Evolutionary conservation across 2,888 invertebrate genomes (phyloP).

Genomic region (Cylloceria caligata): DNA sequence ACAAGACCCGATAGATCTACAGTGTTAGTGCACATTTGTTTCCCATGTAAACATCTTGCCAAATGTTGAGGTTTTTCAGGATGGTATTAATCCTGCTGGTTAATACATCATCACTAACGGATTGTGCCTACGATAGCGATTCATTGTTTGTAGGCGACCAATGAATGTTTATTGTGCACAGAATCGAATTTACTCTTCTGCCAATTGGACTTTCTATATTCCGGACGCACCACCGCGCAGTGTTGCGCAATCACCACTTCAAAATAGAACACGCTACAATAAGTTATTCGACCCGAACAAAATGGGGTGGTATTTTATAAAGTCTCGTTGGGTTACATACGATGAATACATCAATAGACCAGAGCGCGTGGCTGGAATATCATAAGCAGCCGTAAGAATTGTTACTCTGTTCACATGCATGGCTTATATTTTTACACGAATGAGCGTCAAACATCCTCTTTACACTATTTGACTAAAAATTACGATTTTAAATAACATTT

Average conservation of each 20-base stretch:
- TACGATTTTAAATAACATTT: slow-evolving; percentile 24
- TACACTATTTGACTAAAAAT: slow-evolving; percentile 21
- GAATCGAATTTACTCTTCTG: slow-evolving; percentile 81
- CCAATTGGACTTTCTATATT: slow-evolving; percentile 66
- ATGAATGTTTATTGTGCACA: slow-evolving; percentile 64
- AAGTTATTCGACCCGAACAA: slow-evolving; percentile 83
- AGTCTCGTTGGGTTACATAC: slow-evolving; percentile 83
- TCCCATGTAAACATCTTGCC: background rate
- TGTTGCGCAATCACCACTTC: slow-evolving; percentile 79
- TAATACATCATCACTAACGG: slow-evolving; percentile 27
- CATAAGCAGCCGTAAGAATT: slow-evolving; percentile 59
- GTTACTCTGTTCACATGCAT: slow-evolving; percentile 53
- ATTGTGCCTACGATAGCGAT: slow-evolving; percentile 71
- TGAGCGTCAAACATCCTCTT: slow-evolving; percentile 52
- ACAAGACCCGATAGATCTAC: too few species aligned
- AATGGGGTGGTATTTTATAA: slow-evolving; percentile 84
- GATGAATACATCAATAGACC: slow-evolving; percentile 82
- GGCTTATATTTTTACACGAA: slow-evolving; percentile 44
- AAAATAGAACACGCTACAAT: slow-evolving; percentile 83
- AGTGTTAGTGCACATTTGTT: too few species aligned
- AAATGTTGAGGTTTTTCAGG: slow-evolving; percentile 5
- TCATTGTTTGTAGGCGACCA: slow-evolving; percentile 73
- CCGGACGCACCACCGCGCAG: slow-evolving; percentile 48
- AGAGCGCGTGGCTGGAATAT: slow-evolving; percentile 83
- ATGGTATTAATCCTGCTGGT: slow-evolving; percentile 12